Conservation (phyloP, 1,140 invertebrate species). For the Eriocheir sinensis region DNA sequence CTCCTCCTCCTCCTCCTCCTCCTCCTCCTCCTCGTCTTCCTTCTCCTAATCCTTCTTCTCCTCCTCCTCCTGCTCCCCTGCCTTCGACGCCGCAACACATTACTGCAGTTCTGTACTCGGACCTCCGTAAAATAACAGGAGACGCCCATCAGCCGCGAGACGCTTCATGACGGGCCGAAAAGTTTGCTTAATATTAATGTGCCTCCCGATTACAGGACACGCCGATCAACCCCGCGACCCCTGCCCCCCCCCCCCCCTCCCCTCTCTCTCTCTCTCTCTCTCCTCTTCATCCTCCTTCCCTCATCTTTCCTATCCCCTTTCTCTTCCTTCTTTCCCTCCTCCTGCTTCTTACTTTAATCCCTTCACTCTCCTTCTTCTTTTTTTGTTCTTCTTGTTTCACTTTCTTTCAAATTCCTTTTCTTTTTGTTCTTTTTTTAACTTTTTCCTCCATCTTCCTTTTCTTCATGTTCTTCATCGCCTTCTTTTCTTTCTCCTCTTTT, state of each 20-base stretch:
- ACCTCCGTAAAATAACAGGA: conserved; percentile 15
- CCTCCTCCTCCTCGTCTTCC: background rate
- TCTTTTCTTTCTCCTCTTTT: background rate
- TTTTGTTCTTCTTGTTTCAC: background rate
- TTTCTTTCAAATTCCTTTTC: too few relatives aligned
- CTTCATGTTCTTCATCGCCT: background rate
- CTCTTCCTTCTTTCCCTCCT: background rate
- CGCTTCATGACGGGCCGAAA: background rate
- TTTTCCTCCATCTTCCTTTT: background rate
- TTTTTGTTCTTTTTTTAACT: background rate
- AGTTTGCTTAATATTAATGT: conserved; percentile 18
- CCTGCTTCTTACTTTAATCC: background rate
- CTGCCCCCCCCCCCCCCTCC: background rate
- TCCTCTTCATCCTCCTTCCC: background rate
- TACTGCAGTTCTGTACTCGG: conserved; percentile 21
- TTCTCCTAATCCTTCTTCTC: background rate
- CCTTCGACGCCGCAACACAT: too few relatives aligned
- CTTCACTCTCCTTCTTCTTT: background rate
- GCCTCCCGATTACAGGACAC: background rate
- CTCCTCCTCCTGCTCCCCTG: too few relatives aligned
- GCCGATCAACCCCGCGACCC: conserved; percentile 7
- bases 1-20: background rate
- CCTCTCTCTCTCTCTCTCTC: background rate
- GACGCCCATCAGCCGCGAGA: background rate
- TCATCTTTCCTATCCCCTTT: background rate